Evolutionary conservation across 2,888 invertebrate species (phyloP), one percentile per base, ranked within the genome.

Genomic region (Oscheius sp.): DNA sequence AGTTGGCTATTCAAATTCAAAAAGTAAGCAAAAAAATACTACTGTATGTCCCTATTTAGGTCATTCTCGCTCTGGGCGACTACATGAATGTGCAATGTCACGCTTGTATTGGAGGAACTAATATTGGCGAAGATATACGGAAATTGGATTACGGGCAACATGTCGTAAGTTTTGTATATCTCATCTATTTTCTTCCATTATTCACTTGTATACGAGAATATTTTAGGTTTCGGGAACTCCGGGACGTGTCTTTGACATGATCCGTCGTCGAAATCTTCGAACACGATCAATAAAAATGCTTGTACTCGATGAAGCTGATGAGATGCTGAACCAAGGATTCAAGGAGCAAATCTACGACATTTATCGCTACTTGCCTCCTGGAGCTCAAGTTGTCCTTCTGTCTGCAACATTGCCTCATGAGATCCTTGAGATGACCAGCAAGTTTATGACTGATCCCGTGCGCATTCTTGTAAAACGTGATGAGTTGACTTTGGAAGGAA

Each of bases 281-380:
- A 96, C 95, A 9, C 92, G 97, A 84, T 93, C 95, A 1, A 96
- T 99, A 41, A 97, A 95, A 90, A 95, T 98, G 94, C 91, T 99
- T 76, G 95, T 99, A 1, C 92, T 99, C 72, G 98, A 99, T 89
- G 99, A 99, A 91, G 97, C 98, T 27, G 99, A 99, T 89, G 99
- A 99, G 91, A 99, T 99, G 98, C 91, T 99, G 81, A 98, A 97
- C 90, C 98, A 98, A 90, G 98, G 98, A 41, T 99, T 98, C 89
- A 99, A 98, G 89, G 97, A 99, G 90, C 99, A 99, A 90, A 97
- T 99, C 81, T 99, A 99, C 89, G 98, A 99, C 91, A 97, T 99
- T 0, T 99, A 99, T 90, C 92, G 98, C 83, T 97, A 97, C 89
- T 90, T 99, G 70, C 98, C 98, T 0, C 98, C 98, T 53, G 95